These are phyloP conservation scores for Ophion obscuratus DNA, from an alignment of 2,888 invertebrate genomes.

Conservation along the genomic window DNA sequence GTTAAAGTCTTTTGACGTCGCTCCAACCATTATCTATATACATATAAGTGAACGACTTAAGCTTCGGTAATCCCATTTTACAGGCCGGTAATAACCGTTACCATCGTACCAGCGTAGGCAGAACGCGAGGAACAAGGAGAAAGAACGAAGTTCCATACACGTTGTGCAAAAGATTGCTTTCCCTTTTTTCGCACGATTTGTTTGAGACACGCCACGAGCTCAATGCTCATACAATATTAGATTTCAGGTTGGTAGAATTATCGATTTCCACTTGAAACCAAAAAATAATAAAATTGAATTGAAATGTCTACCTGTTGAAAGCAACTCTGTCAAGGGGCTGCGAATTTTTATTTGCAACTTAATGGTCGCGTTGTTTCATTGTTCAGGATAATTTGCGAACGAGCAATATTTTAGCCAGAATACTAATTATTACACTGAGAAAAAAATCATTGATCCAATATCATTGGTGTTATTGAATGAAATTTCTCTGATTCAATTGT, in stretches of 20 bases:
- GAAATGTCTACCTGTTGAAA: background rate
- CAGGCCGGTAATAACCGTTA: constrained; percentile 71
- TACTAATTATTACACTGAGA: too few relatives aligned
- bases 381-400: too few relatives aligned
- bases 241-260: background rate
- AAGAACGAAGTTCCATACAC: constrained; percentile 64
- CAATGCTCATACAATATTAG: background rate
- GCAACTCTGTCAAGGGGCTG: background rate
- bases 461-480: too few relatives aligned
- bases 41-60: constrained; percentile 51
- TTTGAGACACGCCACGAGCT: constrained; percentile 11
- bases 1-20: constrained; percentile 26
- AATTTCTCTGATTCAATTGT: too few relatives aligned
- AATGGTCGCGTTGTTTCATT: too few relatives aligned
- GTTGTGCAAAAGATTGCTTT: constrained; percentile 49
- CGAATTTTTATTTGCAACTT: background rate
- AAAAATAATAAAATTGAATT: background rate
- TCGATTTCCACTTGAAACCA: background rate
- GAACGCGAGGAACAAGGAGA: constrained; percentile 21
- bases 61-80: constrained; percentile 72
- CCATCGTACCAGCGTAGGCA: constrained; percentile 45
- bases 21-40: constrained; percentile 39
- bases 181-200: constrained; percentile 48
- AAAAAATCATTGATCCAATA: too few relatives aligned
- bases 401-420: too few relatives aligned